Percentiles rank a stretch among this genome's conserved stretches.
phyloP scores from a whole-genome alignment of 2,888 invertebrate genomes.

The Colletes collaris region DNA sequence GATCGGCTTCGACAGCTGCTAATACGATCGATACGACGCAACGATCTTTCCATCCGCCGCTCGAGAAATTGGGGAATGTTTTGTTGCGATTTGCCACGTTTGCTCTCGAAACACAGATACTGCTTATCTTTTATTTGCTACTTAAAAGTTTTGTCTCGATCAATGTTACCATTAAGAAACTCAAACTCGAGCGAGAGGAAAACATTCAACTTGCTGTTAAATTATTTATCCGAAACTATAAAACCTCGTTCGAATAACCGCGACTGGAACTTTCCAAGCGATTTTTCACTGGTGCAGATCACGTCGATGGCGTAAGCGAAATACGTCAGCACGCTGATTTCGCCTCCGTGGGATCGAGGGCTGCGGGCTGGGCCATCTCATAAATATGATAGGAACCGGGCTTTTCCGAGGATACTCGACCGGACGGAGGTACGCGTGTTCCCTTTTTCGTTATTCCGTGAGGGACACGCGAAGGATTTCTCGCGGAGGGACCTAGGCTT shows the following conservation, averaged over 20 bases:
- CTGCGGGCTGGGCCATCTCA: slow-evolving; percentile 34
- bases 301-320: slow-evolving; percentile 51
- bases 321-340: slow-evolving; percentile 63
- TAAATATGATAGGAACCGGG: slow-evolving; percentile 49
- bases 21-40: slow-evolving; percentile 72
- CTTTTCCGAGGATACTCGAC: slow-evolving; percentile 28
- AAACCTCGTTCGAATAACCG: slow-evolving; percentile 60
- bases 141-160: too few species aligned
- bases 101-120: too few species aligned
- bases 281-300: slow-evolving; percentile 64
- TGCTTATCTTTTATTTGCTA: too few species aligned
- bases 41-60: too few species aligned
- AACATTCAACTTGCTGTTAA: too few species aligned
- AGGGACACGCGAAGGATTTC: slow-evolving; percentile 28
- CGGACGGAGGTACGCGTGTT: slow-evolving; percentile 29
- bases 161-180: too few species aligned
- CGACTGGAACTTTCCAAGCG: slow-evolving; percentile 64
- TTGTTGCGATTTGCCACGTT: too few species aligned
- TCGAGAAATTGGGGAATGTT: too few species aligned
- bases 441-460: slow-evolving; percentile 40
- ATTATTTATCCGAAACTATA: too few species aligned
- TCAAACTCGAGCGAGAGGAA: too few species aligned
- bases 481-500: not conserved
- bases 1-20: slow-evolving; percentile 77
- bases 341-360: slow-evolving; percentile 9